phyloP scores from a whole-genome alignment of 2,888 invertebrate genomes.

The Periphyllus acericola region DNA sequence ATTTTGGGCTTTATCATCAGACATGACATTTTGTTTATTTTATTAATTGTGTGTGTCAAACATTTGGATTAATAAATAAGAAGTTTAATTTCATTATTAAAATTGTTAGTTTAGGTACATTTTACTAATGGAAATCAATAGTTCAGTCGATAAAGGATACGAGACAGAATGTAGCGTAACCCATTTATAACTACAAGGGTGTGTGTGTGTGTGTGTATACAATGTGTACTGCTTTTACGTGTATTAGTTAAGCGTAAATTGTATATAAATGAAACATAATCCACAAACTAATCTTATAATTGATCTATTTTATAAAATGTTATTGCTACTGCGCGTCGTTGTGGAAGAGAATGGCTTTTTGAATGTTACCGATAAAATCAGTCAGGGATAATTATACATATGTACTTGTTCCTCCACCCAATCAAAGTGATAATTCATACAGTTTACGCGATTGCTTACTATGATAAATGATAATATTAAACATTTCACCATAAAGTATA shows the following conservation, averaged over 20 bases:
- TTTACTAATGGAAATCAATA: not conserved
- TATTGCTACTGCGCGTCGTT: not conserved
- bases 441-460: not conserved
- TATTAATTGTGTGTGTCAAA: not conserved
- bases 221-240: not conserved
- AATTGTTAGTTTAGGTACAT: not conserved
- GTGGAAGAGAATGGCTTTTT: slow-evolving; percentile 23
- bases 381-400: slow-evolving; percentile 5
- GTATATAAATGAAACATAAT: slow-evolving; percentile 49
- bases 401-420: not conserved
- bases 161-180: slow-evolving; percentile 6
- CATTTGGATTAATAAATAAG: not conserved
- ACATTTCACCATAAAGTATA: too few relatives aligned
- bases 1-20: not conserved
- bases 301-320: slow-evolving; percentile 56
- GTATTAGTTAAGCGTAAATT: not conserved
- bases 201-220: not conserved
- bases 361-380: slow-evolving; percentile 21
- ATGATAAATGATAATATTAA: not conserved
- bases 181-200: slow-evolving; percentile 4
- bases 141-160: not conserved
- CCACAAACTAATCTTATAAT: slow-evolving; percentile 57
- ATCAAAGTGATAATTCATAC: not conserved
- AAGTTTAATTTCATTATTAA: not conserved
- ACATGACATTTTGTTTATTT: not conserved